A percentile compares a stretch with the other conserved stretches of the same genome.
Conservation (phyloP, 2,797 vertebrate species). For the Danio aesculapii region DNA sequence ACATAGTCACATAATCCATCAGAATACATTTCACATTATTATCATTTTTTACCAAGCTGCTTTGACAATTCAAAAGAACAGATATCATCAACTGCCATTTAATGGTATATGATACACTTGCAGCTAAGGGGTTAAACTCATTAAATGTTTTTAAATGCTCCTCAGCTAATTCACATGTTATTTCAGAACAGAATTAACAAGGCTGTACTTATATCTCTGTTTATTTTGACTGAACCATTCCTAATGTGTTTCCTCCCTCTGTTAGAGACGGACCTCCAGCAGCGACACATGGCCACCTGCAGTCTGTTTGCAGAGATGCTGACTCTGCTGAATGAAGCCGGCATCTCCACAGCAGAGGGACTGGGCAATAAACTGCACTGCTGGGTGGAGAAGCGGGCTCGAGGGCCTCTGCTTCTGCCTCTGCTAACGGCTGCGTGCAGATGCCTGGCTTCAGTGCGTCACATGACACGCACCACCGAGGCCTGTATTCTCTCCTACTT, state of each 20-base stretch:
- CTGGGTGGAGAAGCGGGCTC: slow-evolving; percentile 87
- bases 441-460: slow-evolving; percentile 92
- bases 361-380: slow-evolving; percentile 82
- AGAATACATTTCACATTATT: too few relatives aligned
- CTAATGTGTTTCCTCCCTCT: not conserved
- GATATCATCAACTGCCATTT: too few relatives aligned
- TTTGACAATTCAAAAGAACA: too few relatives aligned
- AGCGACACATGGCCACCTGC: slow-evolving; percentile 91
- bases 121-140: too few relatives aligned
- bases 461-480: slow-evolving; percentile 94
- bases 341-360: slow-evolving; percentile 86
- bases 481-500: slow-evolving; percentile 94
- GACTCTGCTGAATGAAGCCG: slow-evolving; percentile 88
- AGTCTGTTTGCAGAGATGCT: slow-evolving; percentile 89
- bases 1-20: too few relatives aligned
- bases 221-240: not conserved
- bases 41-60: too few relatives aligned
- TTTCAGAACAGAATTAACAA: not conserved
- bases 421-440: slow-evolving; percentile 91
- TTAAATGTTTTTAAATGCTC: too few relatives aligned
- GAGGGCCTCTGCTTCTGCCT: slow-evolving; percentile 87
- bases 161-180: not conserved
- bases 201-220: not conserved
- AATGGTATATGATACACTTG: too few relatives aligned
- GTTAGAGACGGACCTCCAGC: slow-evolving; percentile 86